A percentile compares a stretch with the other conserved stretches of the same genome.
phyloP scores from a whole-genome alignment of 2,113 vertebrate species.

The Phalacrocorax aristotelis region DNA sequence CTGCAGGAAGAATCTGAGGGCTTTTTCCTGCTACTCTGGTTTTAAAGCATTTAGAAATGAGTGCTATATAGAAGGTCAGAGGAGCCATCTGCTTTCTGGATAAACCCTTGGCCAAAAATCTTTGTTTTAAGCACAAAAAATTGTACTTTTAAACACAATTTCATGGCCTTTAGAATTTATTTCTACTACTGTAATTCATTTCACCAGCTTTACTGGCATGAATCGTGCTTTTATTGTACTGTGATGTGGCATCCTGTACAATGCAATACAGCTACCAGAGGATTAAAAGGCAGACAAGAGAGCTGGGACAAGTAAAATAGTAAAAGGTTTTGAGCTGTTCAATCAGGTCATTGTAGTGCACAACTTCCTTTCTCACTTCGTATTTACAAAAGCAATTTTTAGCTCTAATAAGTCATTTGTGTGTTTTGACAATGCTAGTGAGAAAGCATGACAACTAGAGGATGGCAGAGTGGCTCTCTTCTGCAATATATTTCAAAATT shows the following conservation, averaged over 20 bases:
- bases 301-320: neutral
- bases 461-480: neutral
- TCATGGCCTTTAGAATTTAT: neutral
- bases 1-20: neutral
- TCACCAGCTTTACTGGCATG: neutral
- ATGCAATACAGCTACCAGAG: neutral
- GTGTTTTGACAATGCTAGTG: neutral
- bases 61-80: neutral
- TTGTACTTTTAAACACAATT: neutral
- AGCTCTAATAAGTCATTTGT: neutral
- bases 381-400: neutral
- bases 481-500: neutral
- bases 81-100: neutral
- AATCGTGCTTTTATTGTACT: neutral
- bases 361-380: neutral
- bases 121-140: neutral
- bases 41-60: neutral
- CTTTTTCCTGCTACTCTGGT: neutral
- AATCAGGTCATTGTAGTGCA: neutral
- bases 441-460: neutral
- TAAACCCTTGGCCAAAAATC: neutral
- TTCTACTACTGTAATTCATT: neutral
- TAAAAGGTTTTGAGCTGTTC: neutral
- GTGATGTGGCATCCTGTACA: neutral
- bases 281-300: neutral